Evolutionary conservation across 2,113 vertebrate species (phyloP).

Genomic region (Prinia subflava): DNA sequence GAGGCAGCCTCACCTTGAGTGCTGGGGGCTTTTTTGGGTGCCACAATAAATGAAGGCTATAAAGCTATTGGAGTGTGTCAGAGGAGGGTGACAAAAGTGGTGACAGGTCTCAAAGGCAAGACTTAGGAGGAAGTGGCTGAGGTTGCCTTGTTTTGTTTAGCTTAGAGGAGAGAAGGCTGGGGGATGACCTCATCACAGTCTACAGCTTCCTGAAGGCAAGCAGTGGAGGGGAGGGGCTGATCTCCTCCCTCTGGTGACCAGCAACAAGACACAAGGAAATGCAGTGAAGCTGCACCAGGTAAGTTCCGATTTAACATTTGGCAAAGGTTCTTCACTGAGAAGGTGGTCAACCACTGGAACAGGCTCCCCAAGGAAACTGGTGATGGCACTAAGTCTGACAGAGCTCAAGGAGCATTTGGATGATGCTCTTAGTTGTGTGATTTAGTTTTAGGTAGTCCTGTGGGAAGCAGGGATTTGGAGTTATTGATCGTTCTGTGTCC

Average conservation of each 20-base stretch:
- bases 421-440: background rate
- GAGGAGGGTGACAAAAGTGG: background rate
- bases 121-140: background rate
- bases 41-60: background rate
- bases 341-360: background rate
- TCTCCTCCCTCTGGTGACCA: background rate
- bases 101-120: background rate
- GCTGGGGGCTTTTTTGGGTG: background rate
- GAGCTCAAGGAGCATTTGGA: background rate
- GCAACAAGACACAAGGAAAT: background rate
- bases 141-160: background rate
- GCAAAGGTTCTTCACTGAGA: background rate
- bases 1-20: accelerated
- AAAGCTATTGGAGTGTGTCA: background rate
- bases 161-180: background rate
- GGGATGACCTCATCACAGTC: background rate
- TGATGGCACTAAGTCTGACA: background rate
- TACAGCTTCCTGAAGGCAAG: background rate
- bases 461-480: background rate
- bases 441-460: background rate
- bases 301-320: background rate
- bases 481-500: background rate
- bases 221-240: background rate
- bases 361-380: background rate
- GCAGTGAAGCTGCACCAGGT: background rate